Base-by-base conservation (phyloP, 1,140 invertebrate species). In the Metaphire vulgaris region DNA sequence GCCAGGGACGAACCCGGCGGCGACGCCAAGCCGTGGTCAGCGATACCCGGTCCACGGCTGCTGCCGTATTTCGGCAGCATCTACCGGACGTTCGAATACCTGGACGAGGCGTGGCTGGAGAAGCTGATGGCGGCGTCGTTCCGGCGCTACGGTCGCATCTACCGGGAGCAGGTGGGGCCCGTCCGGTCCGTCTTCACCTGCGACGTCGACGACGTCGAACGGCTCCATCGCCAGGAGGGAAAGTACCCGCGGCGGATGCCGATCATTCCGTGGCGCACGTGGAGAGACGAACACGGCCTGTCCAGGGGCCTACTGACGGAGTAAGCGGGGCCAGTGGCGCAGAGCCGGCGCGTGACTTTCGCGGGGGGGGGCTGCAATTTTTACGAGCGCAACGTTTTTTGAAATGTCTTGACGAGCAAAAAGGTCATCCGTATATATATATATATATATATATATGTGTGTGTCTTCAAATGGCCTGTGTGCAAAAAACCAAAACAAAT, bases 241-340 rank as follows among this genome's bases (percentile, higher is more conserved):
- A 74, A 74, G 33, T 74, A n/a, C 31, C 72, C 72, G n/a, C 33
- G 56, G 1, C 33, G 72, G 32, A 14, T 74, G 33, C n/a, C 30
- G 12, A 56, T 74, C 2, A n/a, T 41, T 30, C 41, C 16, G 12
- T 74, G 72, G 72, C 30, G 29, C 28, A 28, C 1, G 6, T 74
- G 72, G 72, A n/a, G 72, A 12, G 72, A 74, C 1, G 72, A 74
- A 29, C 14, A 65, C 0, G 72, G 72, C 26, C 29, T 56, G 1
- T n/a, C 33, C 0, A 33, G 33, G n/a, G 72, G 72, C 33, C 26
- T 74, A 26, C 33, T 74, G 29, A 74, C 56, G 26, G 72, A 74
- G 72, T 56, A 41, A 6, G 12, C 2, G n/a, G n/a, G n/a, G n/a
- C n/a, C n/a, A n/a, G n/a, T n/a, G n/a, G n/a, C n/a, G n/a, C n/a